A percentile compares a stretch with the other conserved stretches of the same genome.
Evolutionary conservation across 2,888 invertebrate genomes (phyloP).

Genomic region (Macaria notata): DNA sequence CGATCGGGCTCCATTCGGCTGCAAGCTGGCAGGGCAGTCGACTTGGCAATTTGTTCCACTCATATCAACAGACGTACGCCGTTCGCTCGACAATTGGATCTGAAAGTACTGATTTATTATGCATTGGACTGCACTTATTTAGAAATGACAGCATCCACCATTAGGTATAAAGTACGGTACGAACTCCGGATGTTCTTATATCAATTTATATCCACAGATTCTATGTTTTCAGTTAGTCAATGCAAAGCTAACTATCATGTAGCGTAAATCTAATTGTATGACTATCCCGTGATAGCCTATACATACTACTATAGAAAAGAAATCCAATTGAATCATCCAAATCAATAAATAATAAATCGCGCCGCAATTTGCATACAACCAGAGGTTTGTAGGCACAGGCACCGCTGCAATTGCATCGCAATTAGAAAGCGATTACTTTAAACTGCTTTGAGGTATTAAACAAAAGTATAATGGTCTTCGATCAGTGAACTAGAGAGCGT

Average conservation of each 20-base stretch:
- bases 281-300: too few relatives aligned
- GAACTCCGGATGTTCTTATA: too few relatives aligned
- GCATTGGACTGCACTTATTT: constrained; percentile 40
- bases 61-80: constrained; percentile 34
- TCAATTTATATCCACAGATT: too few relatives aligned
- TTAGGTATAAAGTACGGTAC: constrained; percentile 1
- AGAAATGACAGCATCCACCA: constrained; percentile 37
- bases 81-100: constrained; percentile 57
- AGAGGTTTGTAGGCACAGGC: constrained; percentile 10
- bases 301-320: not conserved
- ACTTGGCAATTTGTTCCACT: constrained; percentile 60
- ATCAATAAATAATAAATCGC: too few relatives aligned
- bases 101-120: constrained; percentile 42
- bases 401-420: constrained; percentile 44
- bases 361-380: constrained; percentile 6
- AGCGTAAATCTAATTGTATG: too few relatives aligned
- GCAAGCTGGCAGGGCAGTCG: constrained; percentile 49
- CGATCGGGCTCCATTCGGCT: constrained; percentile 52
- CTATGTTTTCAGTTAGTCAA: too few relatives aligned
- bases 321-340: constrained; percentile 1
- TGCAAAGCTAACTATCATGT: too few relatives aligned
- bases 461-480: constrained; percentile 64
- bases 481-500: constrained; percentile 62
- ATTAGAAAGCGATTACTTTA: constrained; percentile 62
- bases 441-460: constrained; percentile 60